A percentile compares a stretch with the other conserved stretches of the same genome.
Conservation (phyloP, 2,797 vertebrate genomes). For the Rhincodon typus region DNA sequence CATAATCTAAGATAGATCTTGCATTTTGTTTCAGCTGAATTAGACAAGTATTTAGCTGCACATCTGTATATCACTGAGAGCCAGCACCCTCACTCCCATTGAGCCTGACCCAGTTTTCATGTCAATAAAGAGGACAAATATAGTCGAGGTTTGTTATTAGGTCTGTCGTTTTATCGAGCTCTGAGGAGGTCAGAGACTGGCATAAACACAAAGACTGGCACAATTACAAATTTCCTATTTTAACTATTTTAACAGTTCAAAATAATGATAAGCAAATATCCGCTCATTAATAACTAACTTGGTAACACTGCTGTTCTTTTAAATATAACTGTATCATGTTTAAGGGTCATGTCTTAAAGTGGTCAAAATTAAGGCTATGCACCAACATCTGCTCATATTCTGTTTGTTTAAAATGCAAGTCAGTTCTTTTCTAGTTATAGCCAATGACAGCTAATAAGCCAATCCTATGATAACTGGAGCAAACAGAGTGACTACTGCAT, state of each 20-base stretch:
- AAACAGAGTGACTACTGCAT: background rate
- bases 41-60: background rate
- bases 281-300: background rate
- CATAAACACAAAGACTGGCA: background rate
- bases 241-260: background rate
- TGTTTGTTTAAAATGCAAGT: background rate
- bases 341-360: background rate
- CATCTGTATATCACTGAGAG: background rate
- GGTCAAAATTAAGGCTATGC: background rate
- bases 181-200: background rate
- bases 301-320: background rate
- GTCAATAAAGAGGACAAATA: background rate
- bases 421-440: background rate
- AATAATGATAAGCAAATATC: background rate
- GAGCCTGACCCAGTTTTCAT: background rate
- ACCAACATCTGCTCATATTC: background rate
- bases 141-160: background rate
- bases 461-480: background rate
- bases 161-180: background rate
- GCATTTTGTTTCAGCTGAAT: background rate
- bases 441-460: background rate
- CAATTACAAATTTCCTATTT: background rate
- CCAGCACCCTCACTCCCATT: background rate
- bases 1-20: background rate
- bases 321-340: background rate